phyloP scores from a whole-genome alignment of 2,888 invertebrate genomes.

The Caenorhabditis doughertyi region DNA sequence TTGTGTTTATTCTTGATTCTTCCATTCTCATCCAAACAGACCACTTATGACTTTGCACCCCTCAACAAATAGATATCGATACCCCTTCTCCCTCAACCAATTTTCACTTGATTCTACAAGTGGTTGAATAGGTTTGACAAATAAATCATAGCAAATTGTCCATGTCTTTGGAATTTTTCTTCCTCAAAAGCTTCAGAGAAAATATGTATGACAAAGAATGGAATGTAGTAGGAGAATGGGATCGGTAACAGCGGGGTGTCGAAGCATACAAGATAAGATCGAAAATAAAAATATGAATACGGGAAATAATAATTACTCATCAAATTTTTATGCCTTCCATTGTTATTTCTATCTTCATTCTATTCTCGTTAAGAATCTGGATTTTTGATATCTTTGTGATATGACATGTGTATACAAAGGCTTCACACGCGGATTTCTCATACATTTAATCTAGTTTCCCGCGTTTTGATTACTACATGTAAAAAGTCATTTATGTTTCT shows the following conservation, averaged over 20 bases:
- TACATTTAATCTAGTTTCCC: conserved; percentile 2
- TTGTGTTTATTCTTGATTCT: conserved; percentile 9
- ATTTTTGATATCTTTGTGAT: conserved; percentile 30
- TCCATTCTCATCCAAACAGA: not conserved
- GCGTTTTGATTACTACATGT: not conserved
- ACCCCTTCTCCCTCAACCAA: not conserved
- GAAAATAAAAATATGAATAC: conserved; percentile 17
- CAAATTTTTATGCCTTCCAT: conserved; percentile 22
- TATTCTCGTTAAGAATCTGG: not conserved
- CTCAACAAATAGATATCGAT: conserved; percentile 58
- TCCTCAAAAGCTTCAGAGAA: conserved; percentile 1
- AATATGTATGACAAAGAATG: conserved; percentile 3
- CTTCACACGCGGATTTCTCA: not conserved
- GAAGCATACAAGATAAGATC: not conserved
- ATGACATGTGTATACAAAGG: conserved; percentile 10
- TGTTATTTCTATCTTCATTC: conserved; percentile 14
- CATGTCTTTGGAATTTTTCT: conserved; percentile 27
- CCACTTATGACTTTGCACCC: conserved; percentile 49
- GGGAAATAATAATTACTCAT: conserved; percentile 2
- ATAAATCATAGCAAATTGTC: conserved; percentile 53
- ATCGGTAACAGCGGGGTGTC: conserved; percentile 41
- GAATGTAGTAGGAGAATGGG: conserved; percentile 14
- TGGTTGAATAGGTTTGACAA: conserved; percentile 64
- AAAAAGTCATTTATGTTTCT: not conserved
- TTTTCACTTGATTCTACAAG: conserved; percentile 49